Evolutionary conservation across 2,113 vertebrate genomes (phyloP).

Genomic region (Chrysochloris asiatica): DNA sequence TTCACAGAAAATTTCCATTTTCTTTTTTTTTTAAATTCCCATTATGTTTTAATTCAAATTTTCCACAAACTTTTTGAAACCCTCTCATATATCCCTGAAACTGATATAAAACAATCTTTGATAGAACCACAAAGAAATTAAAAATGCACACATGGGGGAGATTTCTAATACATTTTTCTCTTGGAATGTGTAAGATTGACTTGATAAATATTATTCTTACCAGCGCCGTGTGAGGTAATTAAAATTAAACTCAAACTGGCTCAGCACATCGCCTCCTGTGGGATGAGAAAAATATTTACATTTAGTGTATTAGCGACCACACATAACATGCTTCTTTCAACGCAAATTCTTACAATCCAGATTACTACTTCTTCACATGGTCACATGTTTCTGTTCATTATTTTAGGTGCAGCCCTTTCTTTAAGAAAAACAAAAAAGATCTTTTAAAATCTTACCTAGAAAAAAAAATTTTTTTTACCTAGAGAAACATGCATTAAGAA

Average conservation of each 20-base stretch:
- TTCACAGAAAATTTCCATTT: no score
- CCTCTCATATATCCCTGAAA: neutral
- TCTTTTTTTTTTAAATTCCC: no score
- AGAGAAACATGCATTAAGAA: neutral
- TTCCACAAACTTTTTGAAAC: no score
- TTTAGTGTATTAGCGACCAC: neutral
- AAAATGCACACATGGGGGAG: neutral
- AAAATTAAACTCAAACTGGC: slow-evolving; percentile 87
- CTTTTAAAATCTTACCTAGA: neutral
- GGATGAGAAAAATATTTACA: slow-evolving; percentile 37
- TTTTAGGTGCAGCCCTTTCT: neutral
- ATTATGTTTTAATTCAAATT: no score
- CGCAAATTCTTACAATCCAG: neutral
- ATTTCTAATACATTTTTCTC: neutral
- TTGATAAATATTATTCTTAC: slow-evolving; percentile 77
- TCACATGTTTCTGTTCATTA: neutral
- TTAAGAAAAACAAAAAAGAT: neutral
- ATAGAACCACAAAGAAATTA: neutral
- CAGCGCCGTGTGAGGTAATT: slow-evolving; percentile 83
- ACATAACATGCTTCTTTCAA: neutral
- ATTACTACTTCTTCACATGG: accelerated
- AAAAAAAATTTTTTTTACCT: no score
- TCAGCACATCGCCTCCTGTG: slow-evolving; percentile 87
- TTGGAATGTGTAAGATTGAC: neutral
- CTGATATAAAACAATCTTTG: neutral